Conservation (phyloP, 2,113 vertebrate species). For the Myotis davidii region DNA sequence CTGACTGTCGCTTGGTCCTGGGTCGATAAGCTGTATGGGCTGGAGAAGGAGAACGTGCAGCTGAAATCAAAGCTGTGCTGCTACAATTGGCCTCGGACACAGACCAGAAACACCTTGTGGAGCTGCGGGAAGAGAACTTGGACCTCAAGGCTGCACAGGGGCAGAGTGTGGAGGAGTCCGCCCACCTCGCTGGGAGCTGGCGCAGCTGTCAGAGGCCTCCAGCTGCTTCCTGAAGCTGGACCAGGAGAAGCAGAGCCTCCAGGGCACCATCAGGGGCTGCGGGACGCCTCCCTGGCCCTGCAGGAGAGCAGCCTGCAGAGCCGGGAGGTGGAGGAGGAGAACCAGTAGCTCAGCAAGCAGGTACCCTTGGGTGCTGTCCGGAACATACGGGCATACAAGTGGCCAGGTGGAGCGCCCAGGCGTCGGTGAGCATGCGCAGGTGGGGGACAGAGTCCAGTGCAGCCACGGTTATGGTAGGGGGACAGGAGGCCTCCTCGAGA, state of each 20-base stretch:
- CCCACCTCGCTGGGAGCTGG: constrained; percentile 97
- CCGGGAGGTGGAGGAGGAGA: constrained; percentile 92
- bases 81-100: constrained; percentile 92
- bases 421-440: rapidly evolving
- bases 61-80: constrained; percentile 95
- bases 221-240: constrained; percentile 96
- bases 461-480: rapidly evolving
- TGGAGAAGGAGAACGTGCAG: constrained; percentile 97
- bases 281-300: constrained; percentile 84
- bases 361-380: constrained; percentile 76
- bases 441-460: not conserved
- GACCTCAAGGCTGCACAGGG: constrained; percentile 96
- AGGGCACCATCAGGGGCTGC: constrained; percentile 93
- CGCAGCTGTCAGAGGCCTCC: constrained; percentile 92
- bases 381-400: rapidly evolving
- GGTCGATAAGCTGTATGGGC: constrained; percentile 94
- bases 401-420: rapidly evolving
- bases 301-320: constrained; percentile 84
- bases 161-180: constrained; percentile 98
- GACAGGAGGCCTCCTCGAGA: no score
- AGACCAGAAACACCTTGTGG: constrained; percentile 94
- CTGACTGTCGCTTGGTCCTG: constrained; percentile 91
- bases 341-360: constrained; percentile 94
- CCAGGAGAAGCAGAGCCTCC: constrained; percentile 97
- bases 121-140: constrained; percentile 98